Percentiles rank a stretch among this genome's conserved stretches.
These are phyloP conservation scores for Mayetiola destructor DNA, from an alignment of 2,888 invertebrate species.

Conservation along the genomic window DNA sequence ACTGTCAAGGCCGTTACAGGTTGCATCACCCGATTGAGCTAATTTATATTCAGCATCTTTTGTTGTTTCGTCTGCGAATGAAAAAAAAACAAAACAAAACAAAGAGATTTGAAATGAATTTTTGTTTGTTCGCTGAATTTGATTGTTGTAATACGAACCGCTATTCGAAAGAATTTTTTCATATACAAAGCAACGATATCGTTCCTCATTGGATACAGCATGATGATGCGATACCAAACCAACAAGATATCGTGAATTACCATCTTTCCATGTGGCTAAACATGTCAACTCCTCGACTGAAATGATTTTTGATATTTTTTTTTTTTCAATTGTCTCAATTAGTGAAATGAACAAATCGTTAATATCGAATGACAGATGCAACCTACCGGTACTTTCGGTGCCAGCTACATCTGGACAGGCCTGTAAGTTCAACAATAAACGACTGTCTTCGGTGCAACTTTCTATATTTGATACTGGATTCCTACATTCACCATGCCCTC, in stretches of 20 bases:
- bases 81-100: not conserved
- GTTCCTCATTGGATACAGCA: slow-evolving; percentile 80
- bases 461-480: slow-evolving; percentile 83
- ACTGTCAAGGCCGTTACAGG: slow-evolving; percentile 83
- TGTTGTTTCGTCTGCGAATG: slow-evolving; percentile 30
- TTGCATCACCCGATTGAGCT: slow-evolving; percentile 84
- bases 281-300: slow-evolving; percentile 88
- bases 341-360: no score
- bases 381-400: slow-evolving; percentile 76
- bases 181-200: slow-evolving; percentile 90
- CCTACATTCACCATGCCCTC: slow-evolving; percentile 79
- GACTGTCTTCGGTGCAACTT: slow-evolving; percentile 84
- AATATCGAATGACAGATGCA: slow-evolving; percentile 7
- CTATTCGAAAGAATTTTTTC: slow-evolving; percentile 59
- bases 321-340: no score
- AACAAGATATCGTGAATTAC: slow-evolving; percentile 77
- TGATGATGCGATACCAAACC: slow-evolving; percentile 81
- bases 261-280: slow-evolving; percentile 86
- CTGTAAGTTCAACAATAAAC: slow-evolving; percentile 79
- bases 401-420: slow-evolving; percentile 85
- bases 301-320: no score
- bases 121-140: not conserved
- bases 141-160: slow-evolving; percentile 23
- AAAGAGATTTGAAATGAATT: not conserved
- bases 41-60: slow-evolving; percentile 61